phyloP scores from a whole-genome alignment of 1,140 invertebrate genomes.

The Colletes gigas region DNA sequence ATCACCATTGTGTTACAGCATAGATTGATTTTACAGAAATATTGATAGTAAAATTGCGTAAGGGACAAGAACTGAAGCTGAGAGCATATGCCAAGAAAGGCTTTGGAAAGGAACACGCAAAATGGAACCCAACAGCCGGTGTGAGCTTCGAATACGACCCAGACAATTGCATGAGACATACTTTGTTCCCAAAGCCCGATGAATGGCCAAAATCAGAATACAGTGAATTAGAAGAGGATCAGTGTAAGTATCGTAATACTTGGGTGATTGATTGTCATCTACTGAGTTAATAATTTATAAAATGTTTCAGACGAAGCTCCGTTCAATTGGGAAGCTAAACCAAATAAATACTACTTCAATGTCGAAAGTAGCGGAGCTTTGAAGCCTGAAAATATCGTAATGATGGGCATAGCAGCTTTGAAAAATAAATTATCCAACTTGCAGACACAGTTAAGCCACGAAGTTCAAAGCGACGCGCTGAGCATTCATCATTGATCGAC shows the following conservation, averaged over 20 bases:
- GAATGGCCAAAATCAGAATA: conserved; percentile 99
- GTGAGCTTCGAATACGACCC: conserved; percentile 99
- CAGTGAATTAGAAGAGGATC: conserved; percentile 95
- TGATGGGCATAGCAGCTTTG: conserved; percentile 94
- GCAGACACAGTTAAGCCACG: conserved; percentile 94
- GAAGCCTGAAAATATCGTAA: conserved; percentile 98
- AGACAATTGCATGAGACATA: conserved; percentile 98
- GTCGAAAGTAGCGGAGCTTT: conserved; percentile 97
- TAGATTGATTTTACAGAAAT: conserved; percentile 85
- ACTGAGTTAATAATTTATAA: not conserved
- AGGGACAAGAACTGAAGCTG: conserved; percentile 98
- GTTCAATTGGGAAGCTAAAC: conserved; percentile 95
- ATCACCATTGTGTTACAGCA: not conserved
- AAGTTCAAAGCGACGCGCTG: conserved; percentile 91
- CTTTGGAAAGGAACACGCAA: conserved; percentile 99
- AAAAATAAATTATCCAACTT: conserved; percentile 98
- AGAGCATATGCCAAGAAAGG: conserved; percentile 97
- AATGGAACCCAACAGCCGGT: conserved; percentile 99
- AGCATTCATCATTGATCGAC: conserved; percentile 83
- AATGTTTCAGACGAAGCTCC: conserved; percentile 90
- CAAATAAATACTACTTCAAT: conserved; percentile 98
- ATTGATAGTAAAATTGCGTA: conserved; percentile 97
- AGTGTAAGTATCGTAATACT: conserved; percentile 84
- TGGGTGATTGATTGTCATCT: conserved; percentile 16
- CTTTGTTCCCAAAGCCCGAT: conserved; percentile 97